A percentile compares a stretch with the other conserved stretches of the same genome.
Evolutionary conservation across 2,797 vertebrate genomes (phyloP).

Genomic region (Chelon auratus): DNA sequence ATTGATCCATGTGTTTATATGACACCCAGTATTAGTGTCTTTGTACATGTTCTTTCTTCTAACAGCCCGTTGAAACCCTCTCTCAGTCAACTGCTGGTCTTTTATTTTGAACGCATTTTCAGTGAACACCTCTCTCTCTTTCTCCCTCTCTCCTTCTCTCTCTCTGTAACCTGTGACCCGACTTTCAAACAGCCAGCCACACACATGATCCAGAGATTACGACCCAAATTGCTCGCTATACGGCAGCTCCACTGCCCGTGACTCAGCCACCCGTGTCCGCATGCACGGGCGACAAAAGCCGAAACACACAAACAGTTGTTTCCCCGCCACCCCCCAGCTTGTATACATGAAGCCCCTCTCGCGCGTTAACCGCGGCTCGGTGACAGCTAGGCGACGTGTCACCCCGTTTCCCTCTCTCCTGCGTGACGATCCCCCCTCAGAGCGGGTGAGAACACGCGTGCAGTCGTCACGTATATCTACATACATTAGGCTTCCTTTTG

Average conservation of each 20-base stretch:
- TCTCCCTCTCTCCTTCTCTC: no score
- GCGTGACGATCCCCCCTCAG: conserved; percentile 37
- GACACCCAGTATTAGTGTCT: no score
- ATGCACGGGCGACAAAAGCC: conserved; percentile 65
- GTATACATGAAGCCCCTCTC: conserved; percentile 50
- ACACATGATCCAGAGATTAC: conserved; percentile 55
- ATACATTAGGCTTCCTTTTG: conserved; percentile 62
- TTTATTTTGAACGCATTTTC: not conserved
- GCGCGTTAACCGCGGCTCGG: conserved; percentile 39
- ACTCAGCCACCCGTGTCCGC: conserved; percentile 55
- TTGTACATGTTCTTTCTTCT: no score
- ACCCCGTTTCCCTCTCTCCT: conserved; percentile 41
- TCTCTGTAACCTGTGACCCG: not conserved
- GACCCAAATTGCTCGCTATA: conserved; percentile 64
- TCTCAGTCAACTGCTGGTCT: not conserved
- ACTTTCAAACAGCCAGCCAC: conserved; percentile 37
- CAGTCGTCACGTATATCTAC: conserved; percentile 55
- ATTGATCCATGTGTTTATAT: not conserved
- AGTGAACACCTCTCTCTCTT: not conserved
- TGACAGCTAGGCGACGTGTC: conserved; percentile 65
- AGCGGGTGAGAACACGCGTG: conserved; percentile 45
- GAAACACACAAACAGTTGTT: conserved; percentile 64
- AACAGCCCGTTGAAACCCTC: not conserved
- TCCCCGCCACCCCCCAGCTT: conserved; percentile 29
- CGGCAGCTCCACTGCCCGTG: conserved; percentile 38